Percentiles rank a stretch among this genome's conserved stretches.
phyloP scores from a whole-genome alignment of 92 coral and sea anemone species.

The Heteractis magnifica region DNA sequence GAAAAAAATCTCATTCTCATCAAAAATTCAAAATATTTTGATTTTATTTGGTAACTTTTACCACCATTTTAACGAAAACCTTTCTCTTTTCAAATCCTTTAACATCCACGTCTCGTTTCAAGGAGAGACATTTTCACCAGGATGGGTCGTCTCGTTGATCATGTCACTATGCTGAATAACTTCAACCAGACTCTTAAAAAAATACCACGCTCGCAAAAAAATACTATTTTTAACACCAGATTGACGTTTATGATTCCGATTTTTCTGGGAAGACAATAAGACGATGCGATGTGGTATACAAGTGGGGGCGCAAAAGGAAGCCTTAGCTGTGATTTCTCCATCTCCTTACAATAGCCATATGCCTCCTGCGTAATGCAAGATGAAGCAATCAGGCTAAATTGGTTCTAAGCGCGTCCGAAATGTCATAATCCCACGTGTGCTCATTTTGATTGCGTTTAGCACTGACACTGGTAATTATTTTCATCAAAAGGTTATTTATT shows the following conservation, averaged over 20 bases:
- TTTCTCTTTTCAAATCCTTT: background rate
- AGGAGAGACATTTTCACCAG: background rate
- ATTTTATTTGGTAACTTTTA: background rate
- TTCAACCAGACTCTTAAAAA: background rate
- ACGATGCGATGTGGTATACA: background rate
- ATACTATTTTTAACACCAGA: background rate
- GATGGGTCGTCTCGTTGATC: background rate
- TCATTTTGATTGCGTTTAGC: slow-evolving; percentile 42
- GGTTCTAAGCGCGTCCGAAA: slow-evolving; percentile 65
- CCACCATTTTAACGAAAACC: background rate
- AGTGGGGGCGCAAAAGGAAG: slow-evolving; percentile 17
- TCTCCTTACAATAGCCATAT: slow-evolving; percentile 57
- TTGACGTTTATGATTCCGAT: background rate
- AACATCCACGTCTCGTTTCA: background rate
- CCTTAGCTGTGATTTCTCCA: slow-evolving; percentile 17
- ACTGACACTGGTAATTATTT: slow-evolving; percentile 53
- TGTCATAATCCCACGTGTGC: slow-evolving; percentile 68
- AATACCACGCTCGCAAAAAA: background rate
- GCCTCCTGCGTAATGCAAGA: slow-evolving; percentile 55
- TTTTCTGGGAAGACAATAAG: background rate
- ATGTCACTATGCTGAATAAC: background rate
- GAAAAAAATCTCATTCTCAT: background rate
- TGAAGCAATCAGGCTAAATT: slow-evolving; percentile 54
- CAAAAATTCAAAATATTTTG: background rate
- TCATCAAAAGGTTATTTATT: slow-evolving; percentile 59